Evolutionary conservation across 2,888 invertebrate genomes (phyloP).

Genomic region (Ephialtes manifestator): DNA sequence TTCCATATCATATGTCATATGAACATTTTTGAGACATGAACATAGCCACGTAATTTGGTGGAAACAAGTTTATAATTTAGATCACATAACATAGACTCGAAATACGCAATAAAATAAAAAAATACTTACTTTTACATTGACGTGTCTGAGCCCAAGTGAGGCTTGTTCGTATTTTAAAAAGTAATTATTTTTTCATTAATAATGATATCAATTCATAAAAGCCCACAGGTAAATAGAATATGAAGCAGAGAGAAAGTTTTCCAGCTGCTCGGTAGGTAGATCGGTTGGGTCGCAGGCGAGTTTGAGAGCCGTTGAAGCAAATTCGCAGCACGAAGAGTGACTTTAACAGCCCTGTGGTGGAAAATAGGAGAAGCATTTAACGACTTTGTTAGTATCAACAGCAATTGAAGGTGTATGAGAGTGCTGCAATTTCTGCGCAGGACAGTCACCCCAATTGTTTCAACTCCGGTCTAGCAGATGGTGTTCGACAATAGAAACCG

Average conservation of each 20-base stretch:
- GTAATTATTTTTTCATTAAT: conserved; percentile 33
- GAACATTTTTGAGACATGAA: no score
- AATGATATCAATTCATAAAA: conserved; percentile 9
- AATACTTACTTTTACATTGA: no score
- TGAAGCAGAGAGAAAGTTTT: conserved; percentile 55
- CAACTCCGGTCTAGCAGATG: neutral
- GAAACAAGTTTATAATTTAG: no score
- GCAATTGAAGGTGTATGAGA: conserved; percentile 29
- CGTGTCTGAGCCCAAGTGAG: neutral
- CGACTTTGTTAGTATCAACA: conserved; percentile 70
- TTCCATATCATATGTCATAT: no score
- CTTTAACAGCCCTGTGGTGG: conserved; percentile 74
- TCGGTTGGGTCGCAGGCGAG: conserved; percentile 44
- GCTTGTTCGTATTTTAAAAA: conserved; percentile 8
- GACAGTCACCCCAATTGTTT: conserved; percentile 6
- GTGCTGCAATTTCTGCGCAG: neutral
- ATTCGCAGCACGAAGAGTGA: conserved; percentile 73
- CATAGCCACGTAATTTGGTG: no score
- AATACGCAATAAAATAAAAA: no score
- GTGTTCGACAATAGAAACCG: conserved; percentile 6
- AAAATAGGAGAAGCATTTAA: conserved; percentile 63
- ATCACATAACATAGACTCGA: no score
- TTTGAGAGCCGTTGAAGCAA: conserved; percentile 59
- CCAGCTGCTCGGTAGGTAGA: neutral
- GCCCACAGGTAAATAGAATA: conserved; percentile 14